These are phyloP conservation scores for Ornithorhynchus anatinus DNA, from an alignment of 2,113 vertebrate species.

Conservation along the genomic window DNA sequence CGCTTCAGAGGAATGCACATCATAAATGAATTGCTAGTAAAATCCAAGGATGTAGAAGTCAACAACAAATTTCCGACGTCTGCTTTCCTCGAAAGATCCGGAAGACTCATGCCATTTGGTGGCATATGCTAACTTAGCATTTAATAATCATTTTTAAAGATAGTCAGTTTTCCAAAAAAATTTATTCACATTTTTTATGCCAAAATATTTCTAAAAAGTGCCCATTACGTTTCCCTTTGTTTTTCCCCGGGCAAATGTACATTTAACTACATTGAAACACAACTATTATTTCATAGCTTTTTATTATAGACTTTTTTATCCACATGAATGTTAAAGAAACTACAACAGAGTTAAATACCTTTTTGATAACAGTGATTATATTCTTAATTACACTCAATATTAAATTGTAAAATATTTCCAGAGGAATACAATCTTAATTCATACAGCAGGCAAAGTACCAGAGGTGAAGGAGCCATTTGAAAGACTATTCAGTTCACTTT, in stretches of 20 bases:
- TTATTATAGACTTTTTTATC: conserved; percentile 95
- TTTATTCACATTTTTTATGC: conserved; percentile 21
- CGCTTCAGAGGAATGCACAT: neutral
- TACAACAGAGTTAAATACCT: conserved; percentile 98
- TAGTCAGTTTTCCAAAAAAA: conserved; percentile 30
- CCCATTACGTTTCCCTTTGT: conserved; percentile 6
- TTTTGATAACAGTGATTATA: conserved; percentile 91
- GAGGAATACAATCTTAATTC: conserved; percentile 79
- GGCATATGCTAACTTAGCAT: neutral
- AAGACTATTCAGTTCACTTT: conserved; percentile 62
- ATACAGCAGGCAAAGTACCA: conserved; percentile 81
- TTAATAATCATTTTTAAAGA: conserved; percentile 45
- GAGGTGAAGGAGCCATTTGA: conserved; percentile 46
- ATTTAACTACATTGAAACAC: conserved; percentile 68
- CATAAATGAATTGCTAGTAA: neutral
- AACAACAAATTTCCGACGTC: neutral
- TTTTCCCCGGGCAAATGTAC: conserved; percentile 15
- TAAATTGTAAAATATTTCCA: conserved; percentile 88
- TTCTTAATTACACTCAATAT: conserved; percentile 88
- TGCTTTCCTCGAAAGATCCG: neutral
- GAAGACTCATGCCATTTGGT: neutral
- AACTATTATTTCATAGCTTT: conserved; percentile 68
- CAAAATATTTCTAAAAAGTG: conserved; percentile 36
- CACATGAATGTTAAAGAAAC: conserved; percentile 99
- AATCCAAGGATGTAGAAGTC: neutral